A percentile compares a stretch with the other conserved stretches of the same genome.
Evolutionary conservation across 2,888 invertebrate genomes (phyloP).

Genomic region (Teleiodes luculella): DNA sequence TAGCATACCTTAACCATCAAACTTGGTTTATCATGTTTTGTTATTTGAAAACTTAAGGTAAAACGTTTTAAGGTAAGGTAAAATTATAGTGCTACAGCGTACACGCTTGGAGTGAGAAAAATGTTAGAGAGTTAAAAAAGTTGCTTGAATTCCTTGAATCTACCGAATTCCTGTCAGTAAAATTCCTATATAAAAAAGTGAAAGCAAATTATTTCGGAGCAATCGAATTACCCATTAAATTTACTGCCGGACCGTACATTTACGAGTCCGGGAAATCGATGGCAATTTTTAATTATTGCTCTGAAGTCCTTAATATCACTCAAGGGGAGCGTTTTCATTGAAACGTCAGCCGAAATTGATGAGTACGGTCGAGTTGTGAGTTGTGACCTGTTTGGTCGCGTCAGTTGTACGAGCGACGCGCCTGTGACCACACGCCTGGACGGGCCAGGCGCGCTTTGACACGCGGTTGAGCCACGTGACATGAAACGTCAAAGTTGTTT

Average conservation of each 20-base stretch:
- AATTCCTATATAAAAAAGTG: background rate
- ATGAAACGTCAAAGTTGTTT: constrained; percentile 12
- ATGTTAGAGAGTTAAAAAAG: too few species aligned
- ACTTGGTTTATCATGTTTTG: background rate
- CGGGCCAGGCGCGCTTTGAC: constrained; percentile 51
- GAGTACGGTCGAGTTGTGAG: constrained; percentile 45
- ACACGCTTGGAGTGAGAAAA: background rate
- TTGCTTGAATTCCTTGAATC: too few species aligned
- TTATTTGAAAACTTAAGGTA: background rate
- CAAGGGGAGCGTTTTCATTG: constrained; percentile 70
- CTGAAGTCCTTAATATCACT: constrained; percentile 58
- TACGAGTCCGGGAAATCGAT: constrained; percentile 35
- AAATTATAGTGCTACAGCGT: background rate
- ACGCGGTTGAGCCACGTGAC: constrained; percentile 53
- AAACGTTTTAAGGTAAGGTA: background rate
- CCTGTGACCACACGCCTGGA: constrained; percentile 69
- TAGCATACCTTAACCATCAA: constrained; percentile 1
- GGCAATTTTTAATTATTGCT: constrained; percentile 62
- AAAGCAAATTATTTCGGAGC: background rate
- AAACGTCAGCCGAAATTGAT: constrained; percentile 75
- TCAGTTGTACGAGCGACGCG: constrained; percentile 69
- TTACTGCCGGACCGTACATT: background rate
- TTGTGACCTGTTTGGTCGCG: constrained; percentile 67
- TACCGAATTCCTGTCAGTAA: background rate
- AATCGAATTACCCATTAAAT: background rate